A percentile compares a stretch with the other conserved stretches of the same genome.
phyloP scores from a whole-genome alignment of 2,113 vertebrate species.

The Gavia stellata region DNA sequence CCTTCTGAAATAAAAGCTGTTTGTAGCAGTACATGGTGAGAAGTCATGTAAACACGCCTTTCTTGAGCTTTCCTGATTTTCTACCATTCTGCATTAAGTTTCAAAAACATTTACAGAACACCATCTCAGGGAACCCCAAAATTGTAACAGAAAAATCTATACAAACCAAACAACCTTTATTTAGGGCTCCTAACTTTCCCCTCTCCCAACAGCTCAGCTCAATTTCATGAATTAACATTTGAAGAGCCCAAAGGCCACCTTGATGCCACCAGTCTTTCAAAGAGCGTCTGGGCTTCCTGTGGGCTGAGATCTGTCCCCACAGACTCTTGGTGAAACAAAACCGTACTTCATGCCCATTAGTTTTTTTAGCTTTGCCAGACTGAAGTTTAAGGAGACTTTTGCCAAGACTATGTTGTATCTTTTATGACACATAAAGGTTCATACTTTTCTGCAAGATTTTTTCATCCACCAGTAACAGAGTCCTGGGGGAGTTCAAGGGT shows the following conservation, averaged over 20 bases:
- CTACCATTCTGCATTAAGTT: not conserved
- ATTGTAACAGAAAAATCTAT: not conserved
- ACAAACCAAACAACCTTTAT: not conserved
- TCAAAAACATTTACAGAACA: not conserved
- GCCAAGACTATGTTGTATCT: not conserved
- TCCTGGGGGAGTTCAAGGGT: not conserved
- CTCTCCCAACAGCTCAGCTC: not conserved
- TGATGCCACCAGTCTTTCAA: not conserved
- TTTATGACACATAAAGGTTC: not conserved
- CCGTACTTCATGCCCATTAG: accelerated
- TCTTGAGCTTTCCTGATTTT: not conserved
- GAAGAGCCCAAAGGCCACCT: not conserved
- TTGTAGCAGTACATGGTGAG: not conserved
- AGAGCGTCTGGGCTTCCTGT: not conserved
- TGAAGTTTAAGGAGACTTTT: not conserved
- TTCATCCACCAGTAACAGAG: not conserved
- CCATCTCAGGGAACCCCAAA: not conserved
- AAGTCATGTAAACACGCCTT: not conserved
- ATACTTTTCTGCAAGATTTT: not conserved
- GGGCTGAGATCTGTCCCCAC: not conserved
- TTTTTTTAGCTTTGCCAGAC: not conserved
- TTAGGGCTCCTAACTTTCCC: not conserved
- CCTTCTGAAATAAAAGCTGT: not conserved
- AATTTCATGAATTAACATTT: not conserved
- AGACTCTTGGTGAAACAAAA: not conserved